These are phyloP conservation scores for Pollenia labialis DNA, from an alignment of 2,888 invertebrate species.

Conservation along the genomic window DNA sequence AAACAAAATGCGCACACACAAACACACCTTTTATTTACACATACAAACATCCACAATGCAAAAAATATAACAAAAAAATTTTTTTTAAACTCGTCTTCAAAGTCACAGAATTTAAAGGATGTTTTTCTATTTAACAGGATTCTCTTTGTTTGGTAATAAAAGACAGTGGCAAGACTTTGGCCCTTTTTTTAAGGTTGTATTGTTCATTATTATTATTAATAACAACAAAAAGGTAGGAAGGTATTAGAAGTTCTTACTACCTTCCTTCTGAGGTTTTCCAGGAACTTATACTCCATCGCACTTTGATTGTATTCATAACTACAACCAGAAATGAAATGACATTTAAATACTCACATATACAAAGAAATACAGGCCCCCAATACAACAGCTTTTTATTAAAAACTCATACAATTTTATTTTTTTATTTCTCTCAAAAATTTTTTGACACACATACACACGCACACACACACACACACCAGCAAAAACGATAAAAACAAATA, in stretches of 20 bases:
- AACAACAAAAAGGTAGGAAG: conserved; percentile 5
- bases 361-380: background rate
- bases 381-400: background rate
- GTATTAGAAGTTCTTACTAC: background rate
- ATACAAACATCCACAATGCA: background rate
- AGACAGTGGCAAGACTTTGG: conserved; percentile 63
- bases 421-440: background rate
- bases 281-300: background rate
- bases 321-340: conserved; percentile 9
- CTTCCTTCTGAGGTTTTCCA: background rate
- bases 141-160: conserved; percentile 52
- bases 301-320: conserved; percentile 24
- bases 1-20: no score
- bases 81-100: conserved; percentile 53
- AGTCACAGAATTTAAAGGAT: conserved; percentile 48
- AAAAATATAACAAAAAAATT: background rate
- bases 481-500: conserved; percentile 6
- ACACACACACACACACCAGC: background rate
- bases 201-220: conserved; percentile 54
- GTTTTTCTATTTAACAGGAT: conserved; percentile 37
- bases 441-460: background rate
- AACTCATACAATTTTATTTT: background rate
- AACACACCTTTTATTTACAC: no score
- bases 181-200: conserved; percentile 44
- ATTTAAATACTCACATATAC: conserved; percentile 15